Evolutionary conservation across 2,888 invertebrate genomes (phyloP), one percentile per base, ranked within the genome.

Genomic region (Andrena trimmerana): DNA sequence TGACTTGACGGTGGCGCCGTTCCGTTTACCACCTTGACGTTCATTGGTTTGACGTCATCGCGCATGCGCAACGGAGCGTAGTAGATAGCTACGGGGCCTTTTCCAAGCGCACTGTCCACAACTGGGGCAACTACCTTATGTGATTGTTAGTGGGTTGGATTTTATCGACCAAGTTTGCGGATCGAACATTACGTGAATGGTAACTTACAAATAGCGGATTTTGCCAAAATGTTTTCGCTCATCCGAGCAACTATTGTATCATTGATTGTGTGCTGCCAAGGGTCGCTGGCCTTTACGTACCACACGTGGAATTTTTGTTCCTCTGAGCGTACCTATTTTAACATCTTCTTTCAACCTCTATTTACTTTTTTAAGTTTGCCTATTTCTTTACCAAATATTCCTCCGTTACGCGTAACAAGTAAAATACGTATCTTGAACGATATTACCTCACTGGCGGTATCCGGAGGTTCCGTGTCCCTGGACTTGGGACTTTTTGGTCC

Each of bases 231-330:
- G 36, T 85, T 85, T 20, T 75, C 60, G 6, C 57, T 69, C 29
- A 93, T 76, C 73, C 88, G 83, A 33, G 66, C 63, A 24, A 88
- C 59, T 1, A 91, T 74, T 0, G 79, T 8, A 8, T 92, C 80
- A 50, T 89, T 86, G 24, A 89, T 85, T 10, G 73, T 67, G 6
- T 70, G 67, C 33, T 70, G 42, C 89, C 88, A 89, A 16, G 90
- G 90, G 83, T 92, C 87, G 0, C 63, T 78, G 0, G 87, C 67
- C 16, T 75, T 86, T 16, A 92, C 80, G 57, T 91, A 85, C 92
- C 91, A 93, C n/a, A 88, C 71, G 57, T 89, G 87, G 60, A 90
- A 90, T 63, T 74, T 67, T 60, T 86, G 76, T 8, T 36, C 29
- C 2, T 71, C 42, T 2, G 16, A 16, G 42, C 4, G 4, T 5